phyloP scores from a whole-genome alignment of 2,888 invertebrate species.

The Biston stratarius region DNA sequence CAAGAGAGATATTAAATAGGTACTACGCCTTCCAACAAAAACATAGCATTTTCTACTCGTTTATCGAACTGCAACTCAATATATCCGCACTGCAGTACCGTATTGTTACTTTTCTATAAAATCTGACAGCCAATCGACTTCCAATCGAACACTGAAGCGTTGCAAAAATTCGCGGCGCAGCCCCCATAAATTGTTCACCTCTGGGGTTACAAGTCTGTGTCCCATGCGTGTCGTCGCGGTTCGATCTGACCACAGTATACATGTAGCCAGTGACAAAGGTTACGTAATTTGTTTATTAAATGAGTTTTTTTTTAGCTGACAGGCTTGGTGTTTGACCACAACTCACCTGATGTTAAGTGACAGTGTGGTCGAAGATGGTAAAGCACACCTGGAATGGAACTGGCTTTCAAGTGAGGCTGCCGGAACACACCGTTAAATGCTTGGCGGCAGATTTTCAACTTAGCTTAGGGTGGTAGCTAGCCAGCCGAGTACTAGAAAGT shows the following conservation, averaged over 20 bases:
- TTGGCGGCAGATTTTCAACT: no score
- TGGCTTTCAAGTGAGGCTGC: no score
- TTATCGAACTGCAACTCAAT: neutral
- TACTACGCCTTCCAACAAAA: no score
- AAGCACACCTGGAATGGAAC: no score
- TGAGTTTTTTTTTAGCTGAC: neutral
- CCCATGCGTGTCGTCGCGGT: constrained; percentile 64
- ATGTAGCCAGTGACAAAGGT: constrained; percentile 15
- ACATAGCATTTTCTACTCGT: no score
- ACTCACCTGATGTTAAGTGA: no score
- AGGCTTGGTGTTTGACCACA: no score
- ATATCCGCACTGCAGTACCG: constrained; percentile 26
- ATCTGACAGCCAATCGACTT: constrained; percentile 40
- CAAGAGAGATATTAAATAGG: no score
- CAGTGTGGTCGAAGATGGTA: no score
- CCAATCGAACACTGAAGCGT: constrained; percentile 45
- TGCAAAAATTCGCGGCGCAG: constrained; percentile 47
- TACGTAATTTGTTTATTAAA: neutral
- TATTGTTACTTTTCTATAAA: constrained; percentile 37
- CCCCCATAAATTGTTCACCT: constrained; percentile 52
- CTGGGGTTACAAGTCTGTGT: constrained; percentile 57
- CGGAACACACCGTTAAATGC: no score
- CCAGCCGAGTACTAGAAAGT: no score
- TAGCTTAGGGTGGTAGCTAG: no score
- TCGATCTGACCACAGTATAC: constrained; percentile 39